phyloP scores from a whole-genome alignment of 1,140 invertebrate genomes.

The Anoplolepis gracilipes region DNA sequence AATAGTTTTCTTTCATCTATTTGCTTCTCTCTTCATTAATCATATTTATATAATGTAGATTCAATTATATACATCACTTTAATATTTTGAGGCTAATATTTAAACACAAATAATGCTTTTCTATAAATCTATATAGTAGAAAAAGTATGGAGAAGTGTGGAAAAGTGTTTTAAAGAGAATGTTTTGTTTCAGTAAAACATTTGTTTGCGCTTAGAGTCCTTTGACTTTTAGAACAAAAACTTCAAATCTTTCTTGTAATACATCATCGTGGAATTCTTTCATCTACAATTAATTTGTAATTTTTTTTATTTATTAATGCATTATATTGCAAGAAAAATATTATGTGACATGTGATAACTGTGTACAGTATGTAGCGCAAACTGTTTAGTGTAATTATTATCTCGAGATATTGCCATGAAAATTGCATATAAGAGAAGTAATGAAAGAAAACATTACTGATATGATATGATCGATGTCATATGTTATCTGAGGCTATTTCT shows the following conservation, averaged over 20 bases:
- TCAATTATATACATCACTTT: slow-evolving; percentile 22
- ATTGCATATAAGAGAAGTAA: slow-evolving; percentile 63
- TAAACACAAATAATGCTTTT: slow-evolving; percentile 13
- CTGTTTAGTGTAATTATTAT: slow-evolving; percentile 64
- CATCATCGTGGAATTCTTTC: slow-evolving; percentile 35
- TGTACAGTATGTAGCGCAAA: slow-evolving; percentile 55
- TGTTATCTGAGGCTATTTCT: slow-evolving; percentile 83
- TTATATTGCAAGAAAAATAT: slow-evolving; percentile 72
- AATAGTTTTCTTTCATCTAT: not conserved
- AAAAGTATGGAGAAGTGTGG: slow-evolving; percentile 53
- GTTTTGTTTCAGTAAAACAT: slow-evolving; percentile 24
- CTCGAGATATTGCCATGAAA: slow-evolving; percentile 65
- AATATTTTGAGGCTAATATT: slow-evolving; percentile 8
- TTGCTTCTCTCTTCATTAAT: not conserved
- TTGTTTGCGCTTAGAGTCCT: not conserved
- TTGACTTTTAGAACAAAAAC: slow-evolving; percentile 8
- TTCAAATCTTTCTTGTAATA: slow-evolving; percentile 20
- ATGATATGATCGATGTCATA: slow-evolving; percentile 79
- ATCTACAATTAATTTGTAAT: slow-evolving; percentile 57
- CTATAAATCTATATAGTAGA: slow-evolving; percentile 52
- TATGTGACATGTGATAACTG: slow-evolving; percentile 66
- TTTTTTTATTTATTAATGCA: slow-evolving; percentile 67
- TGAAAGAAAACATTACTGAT: slow-evolving; percentile 66
- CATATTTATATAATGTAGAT: slow-evolving; percentile 34
- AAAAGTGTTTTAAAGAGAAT: slow-evolving; percentile 28